Conservation (phyloP, 1,140 invertebrate genomes). For the Polypedilum vanderplanki region DNA sequence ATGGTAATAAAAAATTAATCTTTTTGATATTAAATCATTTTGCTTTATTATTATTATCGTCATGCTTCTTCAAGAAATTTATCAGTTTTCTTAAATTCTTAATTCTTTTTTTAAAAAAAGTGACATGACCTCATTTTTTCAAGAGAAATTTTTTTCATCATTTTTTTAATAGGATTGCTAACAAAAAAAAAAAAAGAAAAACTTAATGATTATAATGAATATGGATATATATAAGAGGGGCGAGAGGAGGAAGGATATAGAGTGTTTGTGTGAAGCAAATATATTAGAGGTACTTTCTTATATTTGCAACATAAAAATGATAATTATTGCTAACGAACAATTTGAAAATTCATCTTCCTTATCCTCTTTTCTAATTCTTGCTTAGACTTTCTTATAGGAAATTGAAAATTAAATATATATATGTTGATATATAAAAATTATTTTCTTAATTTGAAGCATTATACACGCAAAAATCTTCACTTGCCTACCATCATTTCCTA, state of each 20-base stretch:
- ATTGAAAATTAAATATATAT: too few relatives aligned
- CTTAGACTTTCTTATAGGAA: too few relatives aligned
- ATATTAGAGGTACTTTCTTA: too few relatives aligned
- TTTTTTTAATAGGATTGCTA: not conserved
- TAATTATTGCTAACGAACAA: slow-evolving; percentile 13
- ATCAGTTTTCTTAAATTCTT: slow-evolving; percentile 3
- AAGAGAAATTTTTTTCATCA: not conserved
- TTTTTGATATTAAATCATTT: slow-evolving; percentile 7
- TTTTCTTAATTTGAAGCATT: not conserved
- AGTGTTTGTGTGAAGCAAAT: not conserved
- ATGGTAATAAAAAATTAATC: not conserved
- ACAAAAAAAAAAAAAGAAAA: not conserved
- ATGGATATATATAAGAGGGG: slow-evolving; percentile 18
- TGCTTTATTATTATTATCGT: slow-evolving; percentile 12
- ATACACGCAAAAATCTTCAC: not conserved
- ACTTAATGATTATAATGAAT: slow-evolving; percentile 19
- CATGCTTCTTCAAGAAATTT: slow-evolving; percentile 1
- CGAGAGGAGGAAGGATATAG: not conserved
- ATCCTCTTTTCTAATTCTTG: too few relatives aligned
- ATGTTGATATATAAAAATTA: too few relatives aligned
- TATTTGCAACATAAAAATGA: not conserved
- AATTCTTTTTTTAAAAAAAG: slow-evolving; percentile 20
- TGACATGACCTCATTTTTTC: not conserved
- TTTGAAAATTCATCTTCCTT: too few relatives aligned
- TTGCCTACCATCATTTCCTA: too few relatives aligned